Conservation (phyloP, 2,888 invertebrate genomes). For the Autographa gamma region DNA sequence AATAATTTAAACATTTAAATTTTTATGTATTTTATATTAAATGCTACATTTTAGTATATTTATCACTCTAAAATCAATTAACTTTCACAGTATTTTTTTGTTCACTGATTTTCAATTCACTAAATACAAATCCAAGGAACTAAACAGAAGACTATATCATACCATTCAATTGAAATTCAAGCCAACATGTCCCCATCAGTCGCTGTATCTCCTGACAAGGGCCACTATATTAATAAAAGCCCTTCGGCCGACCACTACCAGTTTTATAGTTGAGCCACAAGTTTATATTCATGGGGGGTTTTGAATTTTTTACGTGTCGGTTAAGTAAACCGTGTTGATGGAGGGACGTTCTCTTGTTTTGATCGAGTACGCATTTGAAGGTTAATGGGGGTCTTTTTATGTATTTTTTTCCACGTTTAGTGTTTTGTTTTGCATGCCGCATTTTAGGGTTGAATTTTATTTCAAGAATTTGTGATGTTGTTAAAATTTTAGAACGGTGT, state of each 20-base stretch:
- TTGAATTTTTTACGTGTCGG: constrained; percentile 80
- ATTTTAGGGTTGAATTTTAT: not conserved
- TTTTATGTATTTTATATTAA: too few species aligned
- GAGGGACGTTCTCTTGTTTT: constrained; percentile 48
- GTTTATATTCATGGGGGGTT: constrained; percentile 79
- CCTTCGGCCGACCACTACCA: constrained; percentile 65
- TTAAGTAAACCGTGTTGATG: constrained; percentile 61
- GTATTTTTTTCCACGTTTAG: constrained; percentile 8
- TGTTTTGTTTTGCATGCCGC: constrained; percentile 11
- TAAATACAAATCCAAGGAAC: too few species aligned
- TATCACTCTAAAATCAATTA: too few species aligned
- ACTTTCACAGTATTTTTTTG: too few species aligned
- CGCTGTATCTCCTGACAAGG: constrained; percentile 60
- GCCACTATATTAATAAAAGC: constrained; percentile 67
- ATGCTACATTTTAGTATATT: too few species aligned
- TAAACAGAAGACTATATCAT: constrained; percentile 12
- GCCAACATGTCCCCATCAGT: constrained; percentile 57
- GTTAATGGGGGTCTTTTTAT: constrained; percentile 35
- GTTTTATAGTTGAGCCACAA: constrained; percentile 71
- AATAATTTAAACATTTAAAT: too few species aligned
- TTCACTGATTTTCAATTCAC: too few species aligned
- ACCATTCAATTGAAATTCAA: constrained; percentile 30
- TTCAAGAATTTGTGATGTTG: not conserved
- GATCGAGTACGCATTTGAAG: constrained; percentile 40
- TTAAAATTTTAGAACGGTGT: not conserved